Conservation (phyloP, 2,888 invertebrate species). For the Podotricha telesiphe region DNA sequence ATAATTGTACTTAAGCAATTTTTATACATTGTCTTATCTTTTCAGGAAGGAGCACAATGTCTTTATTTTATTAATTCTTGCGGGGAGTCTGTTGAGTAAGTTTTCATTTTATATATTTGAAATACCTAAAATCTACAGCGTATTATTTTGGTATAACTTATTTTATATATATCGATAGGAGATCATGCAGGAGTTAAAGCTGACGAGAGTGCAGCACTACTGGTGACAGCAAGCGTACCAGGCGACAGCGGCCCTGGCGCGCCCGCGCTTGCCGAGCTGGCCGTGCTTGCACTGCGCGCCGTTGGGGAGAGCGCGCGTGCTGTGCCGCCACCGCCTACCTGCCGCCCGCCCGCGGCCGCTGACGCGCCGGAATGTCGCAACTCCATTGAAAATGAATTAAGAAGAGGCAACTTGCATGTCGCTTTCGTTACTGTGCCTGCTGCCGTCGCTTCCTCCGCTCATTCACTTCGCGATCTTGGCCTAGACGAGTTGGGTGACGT, state of each 20-base stretch:
- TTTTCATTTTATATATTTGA: neutral
- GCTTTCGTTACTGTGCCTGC: conserved; percentile 57
- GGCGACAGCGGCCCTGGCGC: conserved; percentile 45
- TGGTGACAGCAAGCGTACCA: conserved; percentile 47
- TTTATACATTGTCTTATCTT: neutral
- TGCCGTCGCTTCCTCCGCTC: conserved; percentile 50
- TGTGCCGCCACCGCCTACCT: conserved; percentile 46
- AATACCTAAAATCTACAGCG: neutral
- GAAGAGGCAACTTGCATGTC: conserved; percentile 49
- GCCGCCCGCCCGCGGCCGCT: conserved; percentile 42
- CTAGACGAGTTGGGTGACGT: conserved; percentile 64
- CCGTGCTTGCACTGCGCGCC: conserved; percentile 48
- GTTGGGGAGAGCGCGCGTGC: conserved; percentile 51
- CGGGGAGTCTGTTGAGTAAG: neutral
- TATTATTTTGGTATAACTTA: neutral
- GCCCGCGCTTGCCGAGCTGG: conserved; percentile 44
- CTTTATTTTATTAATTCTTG: conserved; percentile 7
- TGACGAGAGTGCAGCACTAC: conserved; percentile 12
- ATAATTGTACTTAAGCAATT: neutral
- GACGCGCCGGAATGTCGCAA: conserved; percentile 48
- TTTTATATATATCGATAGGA: neutral
- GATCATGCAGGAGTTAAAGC: neutral
- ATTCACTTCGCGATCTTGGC: conserved; percentile 59
- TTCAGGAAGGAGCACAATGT: conserved; percentile 7
- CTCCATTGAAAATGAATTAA: conserved; percentile 49